Evolutionary conservation across 2,113 vertebrate genomes (phyloP), one percentile per base, ranked within the genome.

Genomic region (Carlito syrichta): DNA sequence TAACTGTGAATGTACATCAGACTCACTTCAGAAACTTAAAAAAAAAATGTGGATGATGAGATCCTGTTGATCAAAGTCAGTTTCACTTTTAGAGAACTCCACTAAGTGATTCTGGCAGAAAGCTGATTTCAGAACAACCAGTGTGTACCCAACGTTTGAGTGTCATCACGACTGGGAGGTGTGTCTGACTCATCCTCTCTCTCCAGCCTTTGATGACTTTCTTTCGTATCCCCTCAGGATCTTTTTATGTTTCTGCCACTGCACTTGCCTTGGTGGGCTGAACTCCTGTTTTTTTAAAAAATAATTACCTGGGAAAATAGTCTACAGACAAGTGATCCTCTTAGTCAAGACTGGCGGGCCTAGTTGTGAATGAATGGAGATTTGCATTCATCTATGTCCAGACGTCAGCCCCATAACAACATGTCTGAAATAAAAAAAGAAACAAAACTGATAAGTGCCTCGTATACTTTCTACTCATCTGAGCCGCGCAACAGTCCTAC

Each of bases 221-320:
- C 73, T 35, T 52, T n/a, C 43, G 54, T 14, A 3, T 3, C 1
- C 40, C 30, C 63, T 40, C 14, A 71, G 35, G 40, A 60, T 32
- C 1, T 8, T 2, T 1, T 12, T 2, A 8, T 0, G 6, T 56
- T 79, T 81, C 60, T 22, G 43, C 5, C 69, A 27, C 0, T 32
- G 35, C 11, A 30, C 45, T 50, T 11, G 52, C 9, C 5, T 30
- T 6, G 32, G 6, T 2, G 16, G 1, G 52, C 38, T 20, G n/a
- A 81, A 48, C 23, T 82, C 23, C 20, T 8, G 6, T 11, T 69
- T 79, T n/a, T n/a, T n/a, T n/a, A 38, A 63, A n/a, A 76, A 66
- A 74, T 38, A 68, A 89, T 91, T 97, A 98, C 97, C 97, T 95
- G 73, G 45, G n/a, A 48, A 78, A 94, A 83, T 0, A 10, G 60